Evolutionary conservation across 35 echinoderm and acorn worm genomes (phyloP).

Genomic region (Ophiothrix spiculata): DNA sequence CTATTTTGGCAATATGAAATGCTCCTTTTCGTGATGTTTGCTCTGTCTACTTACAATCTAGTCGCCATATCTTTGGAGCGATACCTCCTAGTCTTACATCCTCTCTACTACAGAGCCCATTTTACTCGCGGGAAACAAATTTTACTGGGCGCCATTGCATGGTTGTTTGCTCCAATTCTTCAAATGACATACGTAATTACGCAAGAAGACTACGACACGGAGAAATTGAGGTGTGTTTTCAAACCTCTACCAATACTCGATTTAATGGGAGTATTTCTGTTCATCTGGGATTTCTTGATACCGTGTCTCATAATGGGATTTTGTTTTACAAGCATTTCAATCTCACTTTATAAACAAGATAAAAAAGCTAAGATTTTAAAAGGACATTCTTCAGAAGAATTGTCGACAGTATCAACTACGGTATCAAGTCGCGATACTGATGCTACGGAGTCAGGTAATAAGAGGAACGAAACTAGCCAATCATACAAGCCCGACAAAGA

Average conservation of each 20-base stretch:
- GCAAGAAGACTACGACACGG: neutral
- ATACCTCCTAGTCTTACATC: slow-evolving; percentile 63
- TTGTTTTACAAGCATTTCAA: slow-evolving; percentile 47
- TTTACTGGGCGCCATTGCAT: slow-evolving; percentile 17
- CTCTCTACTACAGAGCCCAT: slow-evolving; percentile 39
- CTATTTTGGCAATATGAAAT: slow-evolving; percentile 49
- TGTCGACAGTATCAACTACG: neutral
- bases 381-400: neutral
- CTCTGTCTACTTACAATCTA: slow-evolving; percentile 67
- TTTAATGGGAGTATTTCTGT: slow-evolving; percentile 31
- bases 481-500: neutral
- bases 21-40: slow-evolving; percentile 47
- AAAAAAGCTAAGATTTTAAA: neutral
- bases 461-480: neutral
- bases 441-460: neutral
- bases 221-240: neutral
- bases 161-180: slow-evolving; percentile 45
- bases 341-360: slow-evolving; percentile 45
- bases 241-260: neutral
- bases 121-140: slow-evolving; percentile 17
- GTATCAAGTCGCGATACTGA: neutral
- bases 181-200: slow-evolving; percentile 25
- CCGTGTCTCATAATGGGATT: slow-evolving; percentile 63
- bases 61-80: slow-evolving; percentile 68
- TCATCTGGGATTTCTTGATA: slow-evolving; percentile 65